Evolutionary conservation across 2,113 vertebrate genomes (phyloP).

Genomic region (Ornithorhynchus anatinus): DNA sequence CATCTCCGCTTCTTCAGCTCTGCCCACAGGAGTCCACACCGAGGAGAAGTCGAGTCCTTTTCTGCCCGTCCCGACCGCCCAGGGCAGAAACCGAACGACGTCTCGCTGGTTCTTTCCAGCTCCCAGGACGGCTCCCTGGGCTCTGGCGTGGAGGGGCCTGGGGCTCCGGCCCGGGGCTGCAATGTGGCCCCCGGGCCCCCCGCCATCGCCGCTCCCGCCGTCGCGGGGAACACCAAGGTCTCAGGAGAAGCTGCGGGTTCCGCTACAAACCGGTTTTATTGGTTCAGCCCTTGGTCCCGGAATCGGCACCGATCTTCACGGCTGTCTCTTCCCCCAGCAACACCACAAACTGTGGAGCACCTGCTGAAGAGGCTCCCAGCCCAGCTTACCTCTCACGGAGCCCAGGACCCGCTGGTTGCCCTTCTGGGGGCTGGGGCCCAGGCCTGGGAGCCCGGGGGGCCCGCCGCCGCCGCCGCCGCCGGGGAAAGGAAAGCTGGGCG

Average conservation of each 20-base stretch:
- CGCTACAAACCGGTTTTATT: conserved; percentile 56
- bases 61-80: no score
- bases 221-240: conserved; percentile 41
- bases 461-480: no score
- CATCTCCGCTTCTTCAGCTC: no score
- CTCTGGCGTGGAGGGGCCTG: neutral
- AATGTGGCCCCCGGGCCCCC: neutral
- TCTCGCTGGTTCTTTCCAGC: no score
- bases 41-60: no score
- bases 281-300: conserved; percentile 15
- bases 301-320: conserved; percentile 39
- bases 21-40: no score
- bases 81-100: no score
- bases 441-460: conserved; percentile 30
- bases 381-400: conserved; percentile 85
- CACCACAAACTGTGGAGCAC: conserved; percentile 51
- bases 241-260: conserved; percentile 36
- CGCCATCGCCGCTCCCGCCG: conserved; percentile 1
- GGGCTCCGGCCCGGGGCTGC: neutral
- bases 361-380: conserved; percentile 54
- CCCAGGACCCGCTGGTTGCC: conserved; percentile 65
- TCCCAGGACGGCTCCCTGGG: neutral
- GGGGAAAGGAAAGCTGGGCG: conserved; percentile 87
- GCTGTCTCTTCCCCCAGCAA: conserved; percentile 53
- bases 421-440: conserved; percentile 59